Base-by-base conservation (phyloP, 2,797 vertebrate species). In the Holocentrus rufus region DNA sequence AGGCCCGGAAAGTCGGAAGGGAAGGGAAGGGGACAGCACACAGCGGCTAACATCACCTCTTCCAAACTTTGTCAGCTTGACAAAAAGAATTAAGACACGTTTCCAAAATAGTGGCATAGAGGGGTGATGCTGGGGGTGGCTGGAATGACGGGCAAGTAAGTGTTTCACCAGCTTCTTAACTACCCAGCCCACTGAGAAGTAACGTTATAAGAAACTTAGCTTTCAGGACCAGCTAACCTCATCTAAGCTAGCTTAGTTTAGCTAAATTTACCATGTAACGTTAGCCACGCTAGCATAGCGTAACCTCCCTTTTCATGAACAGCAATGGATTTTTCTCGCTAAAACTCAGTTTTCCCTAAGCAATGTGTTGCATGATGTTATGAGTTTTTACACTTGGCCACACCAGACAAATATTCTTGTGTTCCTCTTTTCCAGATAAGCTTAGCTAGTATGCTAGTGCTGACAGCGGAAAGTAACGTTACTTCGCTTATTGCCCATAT, bases 111-210 rank as follows among this genome's bases (percentile, higher is more conserved):
- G 59, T 50, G 7, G 50, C 55, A 54, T 2, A 55, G 0, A 65
- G 65, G 76, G 85, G 90, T 66, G 90, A 95, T 95, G 94, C 90
- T 94, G 83, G 93, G 88, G 7, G 91, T 94, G 34, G 82, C 89
- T 23, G 94, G 91, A 49, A 93, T 94, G 93, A 90, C 93, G 89
- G 94, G 94, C 91, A 94, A 93, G 94, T 95, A 77, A 77, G 76
- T 0, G 31, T 55, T 36, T 34, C 18, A 3, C 61, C 23, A 27
- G 15, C 27, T 61, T 17, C 1, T n/a, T 31, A 39, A 27, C 3
- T 13, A 34, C 3, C 39, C 39, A 13, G 14, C 39, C 2, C 39
- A 9, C 2, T 27, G 4, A 27, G 11, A 39, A 10, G 8, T 42
- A 42, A 42, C 36, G 36, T 10, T 42, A 42, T 10, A 42, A 20